Base-by-base conservation (phyloP, 2,797 vertebrate genomes). In the Sebastes goodei region DNA sequence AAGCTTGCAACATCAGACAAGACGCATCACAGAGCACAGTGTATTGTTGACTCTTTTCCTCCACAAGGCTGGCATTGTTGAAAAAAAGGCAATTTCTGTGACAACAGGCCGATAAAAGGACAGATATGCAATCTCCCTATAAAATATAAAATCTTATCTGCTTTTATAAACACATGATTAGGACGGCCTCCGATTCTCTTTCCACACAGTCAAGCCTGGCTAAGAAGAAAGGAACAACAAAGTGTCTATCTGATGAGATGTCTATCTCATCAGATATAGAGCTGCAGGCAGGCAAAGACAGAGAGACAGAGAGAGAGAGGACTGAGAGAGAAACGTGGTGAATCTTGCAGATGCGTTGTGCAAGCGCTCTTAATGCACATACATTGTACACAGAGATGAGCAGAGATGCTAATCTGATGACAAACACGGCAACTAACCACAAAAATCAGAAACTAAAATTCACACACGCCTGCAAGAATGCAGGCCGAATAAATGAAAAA, bases 121-220 rank as follows among this genome's bases (percentile, higher is more conserved):
- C 72, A 79, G 85, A 92, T 87, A 89, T 75, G 82, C 74, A 93
- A 95, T 93, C 88, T 88, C 78, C 71, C 74, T 64, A 63, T 75
- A 74, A 87, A 91, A 94, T 88, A 86, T 75, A 91, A 89, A 90
- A 88, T 94, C 93, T 94, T 95, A 96, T 96, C 95, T 88, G 81
- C 87, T 87, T 92, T 88, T 90, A 92, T 93, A 95, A 96, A 95
- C 95, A 94, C 76, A 86, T 85, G 93, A 95, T 95, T 94, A 95
- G 79, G 84, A 91, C 80, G 64, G 68, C 85, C 83, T 92, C 84
- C 68, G 81, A 93, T 88, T 93, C 84, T 86, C 88, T 93, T 88
- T 93, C 89, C 87, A 86, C 84, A 80, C 84, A 93, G 92, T 92
- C 84, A 79, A 89, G 91, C 90, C 90, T 78, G 74, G 90, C 86